Evolutionary conservation across 2,113 vertebrate genomes (phyloP).

Genomic region (Rhea pennata): DNA sequence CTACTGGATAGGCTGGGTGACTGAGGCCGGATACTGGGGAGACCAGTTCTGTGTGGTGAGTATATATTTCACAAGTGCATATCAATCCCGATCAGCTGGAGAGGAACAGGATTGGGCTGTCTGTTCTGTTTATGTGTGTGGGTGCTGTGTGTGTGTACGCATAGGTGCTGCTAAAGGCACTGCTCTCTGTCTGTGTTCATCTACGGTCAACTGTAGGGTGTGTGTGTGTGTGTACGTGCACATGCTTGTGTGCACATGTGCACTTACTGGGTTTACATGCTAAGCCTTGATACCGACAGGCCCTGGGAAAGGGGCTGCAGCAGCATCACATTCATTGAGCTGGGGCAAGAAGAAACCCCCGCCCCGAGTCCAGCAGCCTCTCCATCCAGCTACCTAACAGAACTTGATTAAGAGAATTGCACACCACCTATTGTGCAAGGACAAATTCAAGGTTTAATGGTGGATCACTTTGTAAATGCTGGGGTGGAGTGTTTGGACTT

Average conservation of each 20-base stretch:
- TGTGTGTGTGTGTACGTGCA: too few species aligned
- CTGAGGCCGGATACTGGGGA: neutral
- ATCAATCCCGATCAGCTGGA: accelerated
- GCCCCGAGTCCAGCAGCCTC: neutral
- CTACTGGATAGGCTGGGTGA: neutral
- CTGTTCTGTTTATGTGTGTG: accelerated
- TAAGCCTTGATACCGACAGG: neutral
- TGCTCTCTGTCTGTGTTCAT: neutral
- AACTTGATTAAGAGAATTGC: neutral
- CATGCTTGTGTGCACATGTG: too few species aligned
- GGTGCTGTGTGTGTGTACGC: neutral
- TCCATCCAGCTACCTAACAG: neutral
- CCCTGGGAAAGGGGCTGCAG: neutral
- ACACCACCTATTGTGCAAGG: neutral
- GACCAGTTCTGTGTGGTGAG: neutral
- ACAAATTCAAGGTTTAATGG: slow-evolving; percentile 9
- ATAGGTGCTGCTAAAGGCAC: neutral
- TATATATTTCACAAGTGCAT: neutral
- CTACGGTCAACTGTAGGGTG: too few species aligned
- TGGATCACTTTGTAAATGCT: neutral
- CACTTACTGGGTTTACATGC: too few species aligned
- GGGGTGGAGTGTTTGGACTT: neutral
- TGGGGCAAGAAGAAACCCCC: neutral
- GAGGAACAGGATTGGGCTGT: neutral
- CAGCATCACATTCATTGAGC: neutral